Conservation (phyloP, 2,113 vertebrate genomes). For the Cinclus mexicanus region DNA sequence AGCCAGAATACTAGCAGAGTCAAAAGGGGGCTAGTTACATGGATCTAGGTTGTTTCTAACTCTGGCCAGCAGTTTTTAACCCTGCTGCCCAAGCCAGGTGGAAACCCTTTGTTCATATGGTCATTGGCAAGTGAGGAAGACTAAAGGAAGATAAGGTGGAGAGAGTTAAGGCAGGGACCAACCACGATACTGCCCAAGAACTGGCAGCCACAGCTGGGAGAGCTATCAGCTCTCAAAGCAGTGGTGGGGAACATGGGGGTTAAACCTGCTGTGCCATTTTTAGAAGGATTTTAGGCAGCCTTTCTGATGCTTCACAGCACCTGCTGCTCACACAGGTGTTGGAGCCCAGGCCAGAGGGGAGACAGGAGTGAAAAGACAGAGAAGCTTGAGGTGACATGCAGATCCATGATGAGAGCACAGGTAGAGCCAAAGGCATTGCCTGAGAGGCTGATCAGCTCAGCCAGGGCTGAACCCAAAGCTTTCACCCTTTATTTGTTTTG, state of each 20-base stretch:
- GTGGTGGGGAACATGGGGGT: neutral
- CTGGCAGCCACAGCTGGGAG: neutral
- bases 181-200: rapidly evolving
- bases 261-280: neutral
- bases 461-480: neutral
- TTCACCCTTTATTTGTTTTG: neutral
- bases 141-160: neutral
- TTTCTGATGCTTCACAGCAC: neutral
- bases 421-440: neutral
- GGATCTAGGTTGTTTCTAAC: neutral
- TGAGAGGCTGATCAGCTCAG: rapidly evolving
- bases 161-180: neutral
- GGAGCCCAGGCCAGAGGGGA: neutral
- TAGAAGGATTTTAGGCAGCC: neutral
- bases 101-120: neutral
- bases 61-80: neutral
- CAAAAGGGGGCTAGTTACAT: neutral
- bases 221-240: neutral
- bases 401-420: neutral
- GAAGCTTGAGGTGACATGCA: rapidly evolving
- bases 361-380: neutral
- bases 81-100: neutral
- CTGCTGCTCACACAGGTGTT: rapidly evolving
- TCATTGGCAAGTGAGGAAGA: neutral
- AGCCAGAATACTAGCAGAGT: neutral